Percentiles rank a stretch among this genome's conserved stretches.
These are phyloP conservation scores for Allobates femoralis DNA, from an alignment of 2,797 vertebrate species.

Conservation along the genomic window DNA sequence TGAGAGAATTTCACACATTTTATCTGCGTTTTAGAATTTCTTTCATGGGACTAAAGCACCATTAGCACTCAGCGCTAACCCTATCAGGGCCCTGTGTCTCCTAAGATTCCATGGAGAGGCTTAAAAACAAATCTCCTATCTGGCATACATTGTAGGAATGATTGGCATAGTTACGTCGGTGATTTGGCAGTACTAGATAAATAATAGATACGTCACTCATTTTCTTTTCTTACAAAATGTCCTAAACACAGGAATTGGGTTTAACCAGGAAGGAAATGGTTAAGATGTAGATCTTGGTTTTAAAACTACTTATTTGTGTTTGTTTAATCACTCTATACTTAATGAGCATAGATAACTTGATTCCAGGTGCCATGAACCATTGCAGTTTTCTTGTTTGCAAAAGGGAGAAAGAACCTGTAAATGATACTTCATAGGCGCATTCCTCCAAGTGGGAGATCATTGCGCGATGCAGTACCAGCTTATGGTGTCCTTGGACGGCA, in stretches of 20 bases:
- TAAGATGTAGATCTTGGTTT: constrained; percentile 9
- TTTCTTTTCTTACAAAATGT: constrained; percentile 45
- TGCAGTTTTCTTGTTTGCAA: background rate
- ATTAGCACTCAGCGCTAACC: constrained; percentile 49
- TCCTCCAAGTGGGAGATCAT: constrained; percentile 30
- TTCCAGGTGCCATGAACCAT: background rate
- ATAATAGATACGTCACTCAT: background rate
- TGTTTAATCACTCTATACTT: background rate
- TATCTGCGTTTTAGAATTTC: constrained; percentile 46
- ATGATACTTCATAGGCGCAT: background rate
- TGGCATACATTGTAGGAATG: background rate
- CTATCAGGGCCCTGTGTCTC: background rate
- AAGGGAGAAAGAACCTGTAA: background rate
- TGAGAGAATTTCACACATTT: constrained; percentile 58
- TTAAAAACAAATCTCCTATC: constrained; percentile 15
- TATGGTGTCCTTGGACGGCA: constrained; percentile 27
- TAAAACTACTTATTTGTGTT: background rate
- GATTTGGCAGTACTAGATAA: constrained; percentile 12
- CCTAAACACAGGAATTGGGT: constrained; percentile 47
- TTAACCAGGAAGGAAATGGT: constrained; percentile 53
- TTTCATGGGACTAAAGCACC: constrained; percentile 42
- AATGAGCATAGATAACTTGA: constrained; percentile 11
- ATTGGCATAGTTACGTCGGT: constrained; percentile 2
- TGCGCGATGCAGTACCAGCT: constrained; percentile 12
- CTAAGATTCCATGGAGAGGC: background rate